Base-by-base conservation (phyloP, 2,888 invertebrate species). In the Xylota segnis region DNA sequence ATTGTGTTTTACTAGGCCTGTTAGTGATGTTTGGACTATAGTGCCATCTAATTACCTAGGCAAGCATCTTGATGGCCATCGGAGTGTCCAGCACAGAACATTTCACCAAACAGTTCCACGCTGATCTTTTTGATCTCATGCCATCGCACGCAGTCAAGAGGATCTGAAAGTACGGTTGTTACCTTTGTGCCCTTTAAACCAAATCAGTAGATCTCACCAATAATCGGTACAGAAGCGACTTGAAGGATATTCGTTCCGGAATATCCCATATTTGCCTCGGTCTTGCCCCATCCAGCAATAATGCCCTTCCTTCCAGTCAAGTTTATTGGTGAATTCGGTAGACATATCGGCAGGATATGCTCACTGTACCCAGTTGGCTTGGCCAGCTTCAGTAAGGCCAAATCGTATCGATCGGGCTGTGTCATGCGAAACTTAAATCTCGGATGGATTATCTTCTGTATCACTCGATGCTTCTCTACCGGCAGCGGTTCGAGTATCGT, bases 211-310 rank as follows among this genome's bases (percentile, higher is more conserved):
- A 34, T 81, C 93, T 95, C 93, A 94, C 96, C 96, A 88, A 97
- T 93, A 89, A 97, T 96, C 63, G 97, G 97, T 52, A 97, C 97
- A 37, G 94, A 94, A 0, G 96, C 97, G 82, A 96, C 96, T 89
- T 96, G 94, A 83, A 97, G 92, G 87, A 96, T 93, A 89, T 97
- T 96, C 0, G 97, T 97, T 6, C 97, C 97, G 12, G 96, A 95
- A 87, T 96, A 95, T 0, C 95, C 95, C 79, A 94, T 94, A 52
- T 94, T 94, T 0, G 95, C 93, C 87, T 96, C 96, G 0, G 96
- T 96, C 91, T 97, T 97, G 0, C 97, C 97, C 97, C 97, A 97
- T 0, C 97, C 97, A 0, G 97, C 96, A 0, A 97, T 96, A 0
- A 95, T 93, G 0, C 94, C 95, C 76, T 93, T 93, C 78, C 94